These are phyloP conservation scores for Apis laboriosa DNA, from an alignment of 1,140 invertebrate genomes.

Conservation along the genomic window DNA sequence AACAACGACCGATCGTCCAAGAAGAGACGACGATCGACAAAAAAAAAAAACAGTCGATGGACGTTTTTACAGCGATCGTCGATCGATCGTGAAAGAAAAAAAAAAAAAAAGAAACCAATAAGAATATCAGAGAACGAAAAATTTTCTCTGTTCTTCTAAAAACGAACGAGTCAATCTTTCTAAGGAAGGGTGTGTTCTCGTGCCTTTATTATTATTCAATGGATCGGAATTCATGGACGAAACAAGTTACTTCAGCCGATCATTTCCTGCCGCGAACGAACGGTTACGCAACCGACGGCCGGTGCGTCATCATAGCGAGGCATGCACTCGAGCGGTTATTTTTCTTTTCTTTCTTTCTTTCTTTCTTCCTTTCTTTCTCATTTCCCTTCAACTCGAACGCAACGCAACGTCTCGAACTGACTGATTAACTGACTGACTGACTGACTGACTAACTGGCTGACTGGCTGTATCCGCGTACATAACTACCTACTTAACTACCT, in stretches of 20 bases:
- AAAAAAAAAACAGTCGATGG: constrained; percentile 11
- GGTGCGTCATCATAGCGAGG: constrained; percentile 40
- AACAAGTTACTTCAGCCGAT: constrained; percentile 37
- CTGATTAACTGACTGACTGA: background rate
- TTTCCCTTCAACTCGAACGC: no score
- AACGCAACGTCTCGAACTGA: background rate
- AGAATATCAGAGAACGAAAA: no score
- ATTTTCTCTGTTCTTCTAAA: no score
- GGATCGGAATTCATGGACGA: constrained; percentile 27
- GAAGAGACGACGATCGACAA: background rate
- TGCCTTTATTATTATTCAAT: constrained; percentile 38
- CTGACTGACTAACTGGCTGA: constrained; percentile 10
- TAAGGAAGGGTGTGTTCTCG: background rate
- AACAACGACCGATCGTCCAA: constrained; percentile 35
- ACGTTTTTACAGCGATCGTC: background rate
- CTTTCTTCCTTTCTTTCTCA: no score
- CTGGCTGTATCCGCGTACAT: constrained; percentile 49
- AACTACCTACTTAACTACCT: constrained; percentile 44
- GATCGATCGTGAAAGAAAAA: background rate
- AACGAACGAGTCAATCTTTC: background rate
- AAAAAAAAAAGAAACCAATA: no score
- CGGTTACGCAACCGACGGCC: constrained; percentile 24
- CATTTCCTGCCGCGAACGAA: constrained; percentile 29
- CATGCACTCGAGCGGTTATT: background rate
- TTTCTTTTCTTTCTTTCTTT: background rate